A percentile compares a stretch with the other conserved stretches of the same genome.
Conservation (phyloP, 2,113 vertebrate genomes). For the Sinocyclocheilus anshuiensis region DNA sequence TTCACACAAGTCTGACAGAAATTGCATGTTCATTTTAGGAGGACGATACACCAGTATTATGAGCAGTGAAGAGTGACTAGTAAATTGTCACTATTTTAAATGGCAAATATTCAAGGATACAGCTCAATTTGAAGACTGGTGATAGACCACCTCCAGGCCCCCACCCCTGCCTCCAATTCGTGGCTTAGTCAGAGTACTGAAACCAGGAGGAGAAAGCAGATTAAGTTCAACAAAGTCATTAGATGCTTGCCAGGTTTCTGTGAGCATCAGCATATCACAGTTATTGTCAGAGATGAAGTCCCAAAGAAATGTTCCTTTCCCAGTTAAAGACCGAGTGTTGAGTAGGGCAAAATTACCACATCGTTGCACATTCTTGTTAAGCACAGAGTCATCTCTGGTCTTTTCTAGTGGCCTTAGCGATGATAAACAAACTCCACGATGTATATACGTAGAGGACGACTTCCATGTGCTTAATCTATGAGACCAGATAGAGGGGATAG, state of each 20-base stretch:
- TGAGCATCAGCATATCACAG: constrained; percentile 1
- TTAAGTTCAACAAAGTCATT: background rate
- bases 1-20: no score
- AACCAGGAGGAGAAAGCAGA: background rate
- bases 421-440: background rate
- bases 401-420: no score
- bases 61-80: no score
- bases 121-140: no score
- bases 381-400: background rate
- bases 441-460: background rate
- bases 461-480: background rate
- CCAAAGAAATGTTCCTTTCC: background rate
- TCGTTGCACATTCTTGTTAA: background rate
- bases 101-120: no score
- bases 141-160: no score
- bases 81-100: no score
- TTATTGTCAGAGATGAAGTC: background rate
- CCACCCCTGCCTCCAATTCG: no score
- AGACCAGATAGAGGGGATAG: no score
- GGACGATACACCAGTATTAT: no score
- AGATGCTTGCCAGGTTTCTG: background rate
- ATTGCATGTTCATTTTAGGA: no score
- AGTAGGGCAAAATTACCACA: background rate
- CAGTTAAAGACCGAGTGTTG: background rate
- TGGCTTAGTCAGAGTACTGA: background rate